Conservation (phyloP, 53 echinoderm and acorn worm species). For the Apostichopus leukothele region DNA sequence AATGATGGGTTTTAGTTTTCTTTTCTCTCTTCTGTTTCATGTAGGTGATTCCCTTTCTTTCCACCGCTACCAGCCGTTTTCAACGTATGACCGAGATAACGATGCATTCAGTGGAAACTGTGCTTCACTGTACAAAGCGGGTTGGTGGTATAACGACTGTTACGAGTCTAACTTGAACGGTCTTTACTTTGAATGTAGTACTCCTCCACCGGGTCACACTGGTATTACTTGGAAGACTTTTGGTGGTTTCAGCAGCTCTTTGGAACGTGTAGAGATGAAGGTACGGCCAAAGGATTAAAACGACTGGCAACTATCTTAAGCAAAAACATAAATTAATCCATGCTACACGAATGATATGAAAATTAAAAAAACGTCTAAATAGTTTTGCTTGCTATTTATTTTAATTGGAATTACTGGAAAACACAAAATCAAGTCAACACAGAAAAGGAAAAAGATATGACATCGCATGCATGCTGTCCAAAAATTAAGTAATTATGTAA, state of each 20-base stretch:
- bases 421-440: not conserved
- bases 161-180: conserved; percentile 13
- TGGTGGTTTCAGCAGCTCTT: not conserved
- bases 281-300: not conserved
- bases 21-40: not conserved
- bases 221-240: conserved; percentile 7
- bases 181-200: not conserved
- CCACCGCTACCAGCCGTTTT: conserved; percentile 4
- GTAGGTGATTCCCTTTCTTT: conserved; percentile 20
- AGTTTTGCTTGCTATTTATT: not conserved
- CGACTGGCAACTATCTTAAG: too few species aligned
- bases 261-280: conserved; percentile 15
- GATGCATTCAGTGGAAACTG: conserved; percentile 12
- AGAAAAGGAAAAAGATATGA: too few species aligned
- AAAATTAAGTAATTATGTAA: too few species aligned
- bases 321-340: not conserved
- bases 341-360: not conserved
- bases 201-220: conserved; percentile 2
- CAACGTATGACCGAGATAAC: conserved; percentile 19
- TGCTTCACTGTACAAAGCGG: conserved; percentile 10
- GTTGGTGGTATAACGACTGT: conserved; percentile 31
- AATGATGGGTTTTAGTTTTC: too few species aligned
- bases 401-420: not conserved
- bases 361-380: not conserved
- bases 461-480: too few species aligned